Percentiles rank a stretch among this genome's conserved stretches.
Evolutionary conservation across 2,888 invertebrate species (phyloP).

Genomic region (Neoaliturus tenellus): DNA sequence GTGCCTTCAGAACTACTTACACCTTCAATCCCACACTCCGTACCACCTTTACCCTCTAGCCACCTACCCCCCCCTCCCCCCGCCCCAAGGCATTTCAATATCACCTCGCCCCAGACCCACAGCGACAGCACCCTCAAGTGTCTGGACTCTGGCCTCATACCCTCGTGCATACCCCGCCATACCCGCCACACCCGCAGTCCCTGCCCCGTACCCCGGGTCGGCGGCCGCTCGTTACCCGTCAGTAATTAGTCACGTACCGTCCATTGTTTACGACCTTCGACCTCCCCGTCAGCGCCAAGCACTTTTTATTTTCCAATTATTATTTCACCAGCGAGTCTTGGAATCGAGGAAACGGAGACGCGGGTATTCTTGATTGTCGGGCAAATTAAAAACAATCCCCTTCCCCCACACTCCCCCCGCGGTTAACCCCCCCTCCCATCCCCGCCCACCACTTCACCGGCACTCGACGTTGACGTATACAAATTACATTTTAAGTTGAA

Average conservation of each 20-base stretch:
- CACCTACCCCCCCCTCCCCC: background rate
- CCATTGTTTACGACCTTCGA: conserved; percentile 43
- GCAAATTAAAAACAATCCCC: conserved; percentile 44
- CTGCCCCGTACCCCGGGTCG: background rate
- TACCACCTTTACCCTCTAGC: background rate
- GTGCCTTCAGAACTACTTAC: no score
- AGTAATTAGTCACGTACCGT: conserved; percentile 58
- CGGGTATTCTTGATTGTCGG: conserved; percentile 37
- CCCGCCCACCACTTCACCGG: background rate
- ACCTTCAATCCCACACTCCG: no score
- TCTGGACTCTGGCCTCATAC: no score
- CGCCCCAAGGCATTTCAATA: no score
- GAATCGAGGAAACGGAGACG: background rate
- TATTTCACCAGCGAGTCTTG: background rate
- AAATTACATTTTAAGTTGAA: conserved; percentile 48
- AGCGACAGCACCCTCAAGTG: no score
- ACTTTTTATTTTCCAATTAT: conserved; percentile 39
- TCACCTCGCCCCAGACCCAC: no score
- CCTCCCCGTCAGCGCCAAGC: background rate
- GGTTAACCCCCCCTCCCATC: background rate
- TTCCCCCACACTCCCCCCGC: background rate
- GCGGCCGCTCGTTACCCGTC: background rate
- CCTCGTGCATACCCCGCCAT: no score
- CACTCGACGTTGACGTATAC: conserved; percentile 42
- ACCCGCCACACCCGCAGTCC: background rate